Percentiles rank a stretch among this genome's conserved stretches.
Evolutionary conservation across 2,797 vertebrate species (phyloP).

Genomic region (Pangasius macronema): DNA sequence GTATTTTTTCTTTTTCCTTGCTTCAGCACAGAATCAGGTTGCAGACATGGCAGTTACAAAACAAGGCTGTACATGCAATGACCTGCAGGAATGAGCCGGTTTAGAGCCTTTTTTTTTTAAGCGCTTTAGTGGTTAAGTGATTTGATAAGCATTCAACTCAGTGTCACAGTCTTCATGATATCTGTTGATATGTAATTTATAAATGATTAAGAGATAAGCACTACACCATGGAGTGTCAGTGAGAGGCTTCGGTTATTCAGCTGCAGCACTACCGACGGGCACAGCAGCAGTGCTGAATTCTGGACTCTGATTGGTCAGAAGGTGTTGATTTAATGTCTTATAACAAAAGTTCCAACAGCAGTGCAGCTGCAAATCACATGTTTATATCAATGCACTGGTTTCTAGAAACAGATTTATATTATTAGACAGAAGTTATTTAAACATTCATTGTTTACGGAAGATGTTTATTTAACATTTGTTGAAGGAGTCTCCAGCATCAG

Average conservation of each 20-base stretch:
- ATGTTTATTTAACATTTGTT: not conserved
- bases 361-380: not conserved
- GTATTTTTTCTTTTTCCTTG: not conserved
- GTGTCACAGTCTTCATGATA: not conserved
- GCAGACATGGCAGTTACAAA: not conserved
- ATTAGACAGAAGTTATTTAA: not conserved
- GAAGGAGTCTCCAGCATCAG: not conserved
- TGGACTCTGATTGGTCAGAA: not conserved
- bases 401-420: not conserved
- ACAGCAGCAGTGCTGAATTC: not conserved
- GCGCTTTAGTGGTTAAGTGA: not conserved
- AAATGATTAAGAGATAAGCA: too few species aligned
- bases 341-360: not conserved
- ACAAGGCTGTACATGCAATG: not conserved
- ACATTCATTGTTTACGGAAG: not conserved
- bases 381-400: not conserved
- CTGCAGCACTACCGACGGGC: not conserved
- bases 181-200: not conserved
- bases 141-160: not conserved
- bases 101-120: not conserved
- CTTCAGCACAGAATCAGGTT: not conserved
- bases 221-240: not conserved
- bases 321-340: not conserved
- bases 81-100: not conserved
- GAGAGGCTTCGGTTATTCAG: not conserved